Base-by-base conservation (phyloP, 2,113 vertebrate genomes). In the human region DNA sequence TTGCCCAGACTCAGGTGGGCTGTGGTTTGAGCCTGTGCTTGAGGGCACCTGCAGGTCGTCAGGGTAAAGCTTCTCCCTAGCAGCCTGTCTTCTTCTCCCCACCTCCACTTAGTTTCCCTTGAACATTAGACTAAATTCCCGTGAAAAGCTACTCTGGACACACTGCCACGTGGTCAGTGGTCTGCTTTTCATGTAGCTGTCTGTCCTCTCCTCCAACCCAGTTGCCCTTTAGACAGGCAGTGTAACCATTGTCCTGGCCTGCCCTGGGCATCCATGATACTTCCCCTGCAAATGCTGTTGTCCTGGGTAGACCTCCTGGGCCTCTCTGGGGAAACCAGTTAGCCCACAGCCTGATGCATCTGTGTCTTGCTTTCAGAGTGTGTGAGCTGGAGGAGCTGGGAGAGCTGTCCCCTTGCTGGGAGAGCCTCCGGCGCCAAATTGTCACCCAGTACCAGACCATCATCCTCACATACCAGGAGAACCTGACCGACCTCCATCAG, bases 321-420 rank as follows among this genome's bases (percentile, higher is more conserved):
- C 23, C 38, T 72, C 97, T 40, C 13, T 30, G 5, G 57, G 48
- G n/a, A 40, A 30, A 79, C 8, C 43, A 38, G 64, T 30, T 3
- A 3, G 50, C 25, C 8, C n/a, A 0, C 0, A 0, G 20, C 78
- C 91, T 94, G 23, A 84, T 0, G 0, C 43, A 12, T 94, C 11
- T 90, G 45, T 92, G 43, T 93, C 83, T 93, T 76, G 35, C n/a
- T 90, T 93, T 61, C 97, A 99, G 99, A 98, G 99, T 99, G 50
- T 99, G 99, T 98, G 99, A 99, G 97, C 98, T 99, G 92, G 99
- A 99, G 98, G 99, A 99, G 96, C 13, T 99, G 92, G 99, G 99
- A 80, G 99, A 99, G 83, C 97, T 99, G 66, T 99, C 99, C 8
- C 99, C 99, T 43, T 99, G 99, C 96, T 99, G 99, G 99, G 99